phyloP scores from a whole-genome alignment of 2,888 invertebrate genomes.

The Ferdinandea cuprea region DNA sequence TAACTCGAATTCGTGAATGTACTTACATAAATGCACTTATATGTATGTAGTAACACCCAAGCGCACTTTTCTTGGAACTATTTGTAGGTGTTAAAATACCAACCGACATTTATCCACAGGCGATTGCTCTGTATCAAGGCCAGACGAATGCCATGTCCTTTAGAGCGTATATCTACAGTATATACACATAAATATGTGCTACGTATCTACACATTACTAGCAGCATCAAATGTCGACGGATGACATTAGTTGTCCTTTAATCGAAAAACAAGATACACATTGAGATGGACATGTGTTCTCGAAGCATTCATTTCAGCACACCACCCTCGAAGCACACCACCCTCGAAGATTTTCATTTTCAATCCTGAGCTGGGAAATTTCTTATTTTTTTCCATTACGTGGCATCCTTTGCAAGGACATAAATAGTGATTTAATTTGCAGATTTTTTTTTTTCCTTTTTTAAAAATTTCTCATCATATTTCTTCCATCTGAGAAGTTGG shows the following conservation, averaged over 20 bases:
- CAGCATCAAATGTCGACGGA: conserved; percentile 12
- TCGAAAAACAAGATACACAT: conserved; percentile 59
- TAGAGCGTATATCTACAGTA: conserved; percentile 26
- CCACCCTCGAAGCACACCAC: too few species aligned
- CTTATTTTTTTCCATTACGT: conserved; percentile 60
- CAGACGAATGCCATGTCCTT: conserved; percentile 54
- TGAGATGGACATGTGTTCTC: conserved; percentile 59
- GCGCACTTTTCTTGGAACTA: too few species aligned
- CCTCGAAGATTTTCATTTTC: conserved; percentile 5
- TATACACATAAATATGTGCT: conserved; percentile 1
- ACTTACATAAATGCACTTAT: too few species aligned
- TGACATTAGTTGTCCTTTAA: conserved; percentile 55
- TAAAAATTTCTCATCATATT: conserved; percentile 27
- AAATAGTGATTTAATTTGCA: conserved; percentile 73
- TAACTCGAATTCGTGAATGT: too few species aligned
- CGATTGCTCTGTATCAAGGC: too few species aligned
- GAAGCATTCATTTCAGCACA: conserved; percentile 52
- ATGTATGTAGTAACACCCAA: too few species aligned
- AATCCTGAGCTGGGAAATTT: conserved; percentile 30
- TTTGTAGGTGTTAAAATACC: too few species aligned
- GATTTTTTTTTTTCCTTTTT: conserved; percentile 30
- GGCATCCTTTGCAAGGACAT: conserved; percentile 66
- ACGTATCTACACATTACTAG: background rate
- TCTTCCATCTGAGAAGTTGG: conserved; percentile 5
- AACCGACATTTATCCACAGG: too few species aligned